Evolutionary conservation across 2,888 invertebrate genomes (phyloP), one percentile per base, ranked within the genome.

Genomic region (Brachyopa scutellaris): DNA sequence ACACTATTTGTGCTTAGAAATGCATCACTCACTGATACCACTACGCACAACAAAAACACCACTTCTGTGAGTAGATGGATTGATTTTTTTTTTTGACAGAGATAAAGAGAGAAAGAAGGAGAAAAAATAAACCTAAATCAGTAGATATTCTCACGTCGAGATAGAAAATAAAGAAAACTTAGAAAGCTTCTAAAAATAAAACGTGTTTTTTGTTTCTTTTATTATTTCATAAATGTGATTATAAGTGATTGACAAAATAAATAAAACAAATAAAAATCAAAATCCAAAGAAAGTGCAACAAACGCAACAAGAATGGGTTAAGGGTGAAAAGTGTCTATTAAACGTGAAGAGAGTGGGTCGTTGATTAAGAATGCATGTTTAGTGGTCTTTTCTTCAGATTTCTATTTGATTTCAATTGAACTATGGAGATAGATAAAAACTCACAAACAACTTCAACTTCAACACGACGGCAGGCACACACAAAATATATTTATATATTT

Each of bases 251-350:
- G 19, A 29, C 29, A 49, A 29, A n/a, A 15, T 29, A 45, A 45
- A 11, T 0, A 17, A 15, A 53, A 53, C 17, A 38, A 29, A 29
- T 26, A 13, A n/a, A n/a, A n/a, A n/a, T n/a, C n/a, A 47, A 59
- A 62, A 61, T 72, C 40, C 33, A 31, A 26, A 57, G 19, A 72
- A 51, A 78, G 51, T 78, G 59, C 74, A 80, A 74, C 62, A 80
- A 69, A 67, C 61, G 74, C 79, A 80, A 80, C 79, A 80, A 80
- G 79, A 55, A 29, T 66, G 33, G 33, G 23, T 15, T 4, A 13
- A 45, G 38, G 64, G 55, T 55, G 59, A 40, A 70, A 62, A 40
- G 57, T 57, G 57, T 78, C 57, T 45, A 47, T 49, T 31, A 26
- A 57, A 49, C 40, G 45, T 42, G 61, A 11, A 11, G 40, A 11